Conservation (phyloP, 2,113 vertebrate genomes). For the Mus spicilegus region DNA sequence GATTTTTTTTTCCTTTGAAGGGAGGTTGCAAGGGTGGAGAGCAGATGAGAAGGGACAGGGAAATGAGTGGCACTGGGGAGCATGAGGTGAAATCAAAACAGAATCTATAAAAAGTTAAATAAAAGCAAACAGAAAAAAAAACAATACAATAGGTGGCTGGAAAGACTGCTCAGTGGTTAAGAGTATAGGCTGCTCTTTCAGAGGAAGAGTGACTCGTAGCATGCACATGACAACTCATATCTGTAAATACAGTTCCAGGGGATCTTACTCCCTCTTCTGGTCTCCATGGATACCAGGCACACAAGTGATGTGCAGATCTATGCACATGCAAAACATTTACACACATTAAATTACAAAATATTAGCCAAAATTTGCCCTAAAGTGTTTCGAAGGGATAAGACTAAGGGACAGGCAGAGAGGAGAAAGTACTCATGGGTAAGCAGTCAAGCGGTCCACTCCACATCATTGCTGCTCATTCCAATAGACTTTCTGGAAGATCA, state of each 20-base stretch:
- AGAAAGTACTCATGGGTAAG: too few relatives aligned
- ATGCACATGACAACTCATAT: neutral
- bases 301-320: too few relatives aligned
- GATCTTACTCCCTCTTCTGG: neutral
- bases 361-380: neutral
- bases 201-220: neutral
- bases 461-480: neutral
- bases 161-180: neutral
- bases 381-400: neutral
- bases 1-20: neutral
- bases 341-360: neutral
- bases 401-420: neutral
- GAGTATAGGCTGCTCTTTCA: neutral
- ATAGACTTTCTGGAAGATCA: neutral
- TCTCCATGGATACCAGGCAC: neutral
- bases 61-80: neutral
- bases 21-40: neutral
- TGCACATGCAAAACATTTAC: neutral
- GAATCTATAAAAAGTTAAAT: neutral
- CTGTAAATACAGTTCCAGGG: neutral
- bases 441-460: neutral
- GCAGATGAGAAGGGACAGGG: neutral
- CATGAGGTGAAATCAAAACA: neutral
- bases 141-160: neutral
- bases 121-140: neutral